Evolutionary conservation across 2,888 invertebrate genomes (phyloP), one percentile per base, ranked within the genome.

Genomic region (Hanleya hanleyi): DNA sequence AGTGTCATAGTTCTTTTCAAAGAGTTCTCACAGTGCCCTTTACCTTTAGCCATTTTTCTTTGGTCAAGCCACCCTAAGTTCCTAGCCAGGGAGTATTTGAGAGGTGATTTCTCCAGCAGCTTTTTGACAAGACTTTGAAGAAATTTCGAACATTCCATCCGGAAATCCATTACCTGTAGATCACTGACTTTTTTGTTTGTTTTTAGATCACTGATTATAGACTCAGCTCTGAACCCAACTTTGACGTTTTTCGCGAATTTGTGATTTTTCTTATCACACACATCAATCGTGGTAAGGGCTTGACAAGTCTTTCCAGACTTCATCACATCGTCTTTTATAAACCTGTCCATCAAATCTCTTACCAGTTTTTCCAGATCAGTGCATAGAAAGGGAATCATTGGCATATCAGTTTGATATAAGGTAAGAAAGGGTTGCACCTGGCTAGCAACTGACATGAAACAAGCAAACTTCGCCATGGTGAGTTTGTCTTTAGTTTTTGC

Each of bases 1-100:
- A 57, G 32, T 65, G 61, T 51, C 7, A 71, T 62, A 29, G 71
- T 61, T 69, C 71, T 68, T 37, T 37, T 71, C 38, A 71, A 18
- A 9, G 9, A 18, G 18, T 57, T 26, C 26, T 26, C 22, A 12
- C 12, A 18, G 15, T 57, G 9, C 57, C 22, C 18, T 18, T 9
- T 57, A 26, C 9, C 9, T 26, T 12, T 57, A 33, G 35, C 22
- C 32, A 65, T 65, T 65, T n/a, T n/a, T 68, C 1, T 67, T 38
- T 15, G 29, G 15, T 18, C 37, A 22, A 41, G 65, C 41, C 35
- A 72, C 66, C 32, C 51, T 47, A 49, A 37, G 32, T 32, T 70
- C 67, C 26, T 57, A n/a, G n/a, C n/a, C n/a, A n/a, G n/a, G n/a
- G n/a, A n/a, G n/a, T n/a, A n/a, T n/a, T n/a, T n/a, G n/a, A n/a